Evolutionary conservation across 2,113 vertebrate species (phyloP).

Genomic region (Amphilophus citrinellus): DNA sequence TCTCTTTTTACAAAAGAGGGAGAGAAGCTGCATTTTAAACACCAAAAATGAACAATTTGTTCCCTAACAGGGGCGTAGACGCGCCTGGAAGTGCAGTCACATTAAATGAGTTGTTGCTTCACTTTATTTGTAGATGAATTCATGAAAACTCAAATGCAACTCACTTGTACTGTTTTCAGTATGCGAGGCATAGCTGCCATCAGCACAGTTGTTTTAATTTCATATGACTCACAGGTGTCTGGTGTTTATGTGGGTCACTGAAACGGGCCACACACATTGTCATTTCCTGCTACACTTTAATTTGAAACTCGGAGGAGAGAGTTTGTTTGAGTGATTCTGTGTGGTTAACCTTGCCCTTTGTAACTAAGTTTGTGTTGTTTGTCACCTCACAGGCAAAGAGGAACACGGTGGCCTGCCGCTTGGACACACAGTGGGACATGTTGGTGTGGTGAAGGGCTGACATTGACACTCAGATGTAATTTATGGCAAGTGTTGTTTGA

Average conservation of each 20-base stretch:
- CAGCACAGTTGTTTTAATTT: constrained; percentile 24
- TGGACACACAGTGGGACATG: constrained; percentile 41
- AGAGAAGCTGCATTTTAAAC: constrained; percentile 26
- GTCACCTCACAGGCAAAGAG: constrained; percentile 59
- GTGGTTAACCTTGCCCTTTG: constrained; percentile 49
- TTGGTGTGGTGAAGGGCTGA: constrained; percentile 35
- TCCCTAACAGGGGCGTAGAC: constrained; percentile 22
- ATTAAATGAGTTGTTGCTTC: not conserved
- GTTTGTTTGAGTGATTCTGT: constrained; percentile 33
- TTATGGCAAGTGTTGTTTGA: constrained; percentile 44
- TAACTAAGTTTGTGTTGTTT: constrained; percentile 55
- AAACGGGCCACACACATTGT: constrained; percentile 29
- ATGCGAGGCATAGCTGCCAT: constrained; percentile 29
- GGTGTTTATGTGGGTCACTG: constrained; percentile 34
- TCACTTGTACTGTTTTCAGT: not conserved
- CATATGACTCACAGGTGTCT: constrained; percentile 63
- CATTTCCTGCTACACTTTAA: constrained; percentile 29
- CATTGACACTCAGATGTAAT: constrained; percentile 29
- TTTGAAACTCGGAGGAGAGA: constrained; percentile 44
- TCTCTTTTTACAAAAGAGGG: not conserved
- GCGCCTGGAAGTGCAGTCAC: not conserved
- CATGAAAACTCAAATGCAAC: constrained; percentile 21
- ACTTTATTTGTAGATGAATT: not conserved
- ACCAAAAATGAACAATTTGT: constrained; percentile 32
- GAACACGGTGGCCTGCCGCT: constrained; percentile 25